Evolutionary conservation across 2,797 vertebrate genomes (phyloP), one percentile per base, ranked within the genome.

Genomic region (Notamacropus eugenii): DNA sequence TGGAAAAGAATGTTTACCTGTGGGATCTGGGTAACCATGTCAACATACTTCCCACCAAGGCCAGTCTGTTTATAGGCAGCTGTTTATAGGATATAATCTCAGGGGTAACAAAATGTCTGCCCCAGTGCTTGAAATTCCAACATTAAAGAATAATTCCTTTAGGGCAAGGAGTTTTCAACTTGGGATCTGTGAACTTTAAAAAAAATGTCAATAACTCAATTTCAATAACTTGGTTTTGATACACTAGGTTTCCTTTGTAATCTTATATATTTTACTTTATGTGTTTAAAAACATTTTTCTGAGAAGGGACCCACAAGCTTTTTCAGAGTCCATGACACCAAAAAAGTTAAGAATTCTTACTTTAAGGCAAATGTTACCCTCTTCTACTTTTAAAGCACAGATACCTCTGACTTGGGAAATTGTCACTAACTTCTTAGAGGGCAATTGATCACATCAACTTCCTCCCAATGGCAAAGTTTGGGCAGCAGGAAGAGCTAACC

Each of bases 1-100:
- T 96, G 59, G 92, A 92, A 97, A 96, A 91, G 94, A 96, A 87
- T 96, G 57, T 67, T 94, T 96, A n/a, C n/a, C 62, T 67, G 54
- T 95, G 95, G 92, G 93, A 96, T 96, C 46, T 91, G 82, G 24
- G 8, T 92, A 92, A 92, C 87, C 94, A 94, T 52, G 55, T 94
- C 95, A 95, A 92, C 34, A 90, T 87, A 95, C 40, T 87, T 87
- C 74, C 27, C 91, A 92, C 54, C 90, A 93, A 46, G 93, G 93
- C 93, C 96, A 97, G 91, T 91, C 55, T 97, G 93, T 34, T 95
- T 94, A 91, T 90, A 95, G n/a, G 28, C 90, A 82, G 91, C 28
- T 87, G 28, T 24, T 92, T 96, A 55, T 87, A 82, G 16, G 5
- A 6, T 93, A 96, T 91, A 92, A 93, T 97, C 94, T 96, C 74